These are phyloP conservation scores for Sarcophaga variegata DNA, from an alignment of 2,888 invertebrate genomes.

Conservation along the genomic window DNA sequence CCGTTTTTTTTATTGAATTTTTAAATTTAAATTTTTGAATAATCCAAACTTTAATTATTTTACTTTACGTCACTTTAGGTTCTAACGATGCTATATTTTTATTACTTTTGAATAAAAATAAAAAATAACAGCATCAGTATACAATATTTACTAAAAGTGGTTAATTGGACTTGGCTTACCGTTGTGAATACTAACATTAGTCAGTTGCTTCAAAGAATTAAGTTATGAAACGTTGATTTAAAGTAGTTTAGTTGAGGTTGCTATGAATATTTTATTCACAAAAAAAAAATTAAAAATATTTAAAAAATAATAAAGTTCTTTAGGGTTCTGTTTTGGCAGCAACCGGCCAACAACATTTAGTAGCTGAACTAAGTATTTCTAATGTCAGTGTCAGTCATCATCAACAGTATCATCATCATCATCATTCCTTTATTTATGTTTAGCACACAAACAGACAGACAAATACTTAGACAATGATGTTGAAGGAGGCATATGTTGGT, in stretches of 20 bases:
- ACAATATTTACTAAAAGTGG: conserved; percentile 29
- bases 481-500: neutral
- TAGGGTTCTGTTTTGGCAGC: too few species aligned
- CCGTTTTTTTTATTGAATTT: too few species aligned
- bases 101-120: neutral
- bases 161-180: conserved; percentile 46
- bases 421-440: neutral
- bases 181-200: neutral
- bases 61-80: too few species aligned
- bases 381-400: too few species aligned
- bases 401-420: neutral
- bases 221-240: neutral
- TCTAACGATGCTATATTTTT: neutral
- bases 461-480: neutral
- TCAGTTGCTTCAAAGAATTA: neutral
- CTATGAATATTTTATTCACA: too few species aligned
- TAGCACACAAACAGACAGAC: too few species aligned
- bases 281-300: neutral
- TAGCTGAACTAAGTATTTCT: too few species aligned
- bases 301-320: neutral
- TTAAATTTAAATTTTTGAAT: too few species aligned
- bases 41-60: too few species aligned
- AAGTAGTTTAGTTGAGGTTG: too few species aligned
- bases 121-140: conserved; percentile 38
- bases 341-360: too few species aligned